phyloP scores from a whole-genome alignment of 1,140 invertebrate species.

The Achroia grisella region DNA sequence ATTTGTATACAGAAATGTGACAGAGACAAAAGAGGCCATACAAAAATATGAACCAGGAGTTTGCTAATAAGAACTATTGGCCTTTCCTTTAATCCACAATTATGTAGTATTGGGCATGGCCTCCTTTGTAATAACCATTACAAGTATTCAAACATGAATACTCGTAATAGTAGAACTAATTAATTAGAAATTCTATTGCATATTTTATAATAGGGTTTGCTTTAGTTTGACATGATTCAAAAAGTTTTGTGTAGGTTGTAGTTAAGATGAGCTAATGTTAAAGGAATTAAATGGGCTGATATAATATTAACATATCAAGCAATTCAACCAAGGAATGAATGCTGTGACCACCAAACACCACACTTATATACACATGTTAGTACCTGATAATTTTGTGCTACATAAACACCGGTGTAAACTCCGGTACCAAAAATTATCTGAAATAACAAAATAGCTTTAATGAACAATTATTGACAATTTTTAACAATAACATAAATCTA shows the following conservation, averaged over 20 bases:
- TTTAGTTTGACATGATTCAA: no score
- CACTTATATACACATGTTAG: background rate
- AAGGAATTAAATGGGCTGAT: no score
- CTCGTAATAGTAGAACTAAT: no score
- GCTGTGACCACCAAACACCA: no score
- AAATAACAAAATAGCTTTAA: constrained; percentile 34
- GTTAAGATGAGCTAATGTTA: no score
- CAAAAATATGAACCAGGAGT: constrained; percentile 36
- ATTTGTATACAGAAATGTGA: constrained; percentile 15
- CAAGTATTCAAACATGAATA: no score
- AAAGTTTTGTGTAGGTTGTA: no score
- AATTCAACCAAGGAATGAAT: no score
- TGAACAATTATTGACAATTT: no score
- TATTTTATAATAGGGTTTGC: no score
- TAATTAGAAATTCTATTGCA: no score
- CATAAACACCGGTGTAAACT: constrained; percentile 85
- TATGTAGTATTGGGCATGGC: constrained; percentile 24
- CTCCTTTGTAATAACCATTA: constrained; percentile 27
- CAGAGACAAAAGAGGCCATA: constrained; percentile 53
- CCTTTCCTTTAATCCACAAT: background rate
- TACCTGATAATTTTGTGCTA: constrained; percentile 89
- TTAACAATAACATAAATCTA: background rate
- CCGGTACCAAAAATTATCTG: constrained; percentile 85
- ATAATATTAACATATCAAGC: no score
- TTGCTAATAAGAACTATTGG: background rate